Evolutionary conservation across 2,113 vertebrate genomes (phyloP), one percentile per base, ranked within the genome.

Genomic region (Circaetus gallicus): DNA sequence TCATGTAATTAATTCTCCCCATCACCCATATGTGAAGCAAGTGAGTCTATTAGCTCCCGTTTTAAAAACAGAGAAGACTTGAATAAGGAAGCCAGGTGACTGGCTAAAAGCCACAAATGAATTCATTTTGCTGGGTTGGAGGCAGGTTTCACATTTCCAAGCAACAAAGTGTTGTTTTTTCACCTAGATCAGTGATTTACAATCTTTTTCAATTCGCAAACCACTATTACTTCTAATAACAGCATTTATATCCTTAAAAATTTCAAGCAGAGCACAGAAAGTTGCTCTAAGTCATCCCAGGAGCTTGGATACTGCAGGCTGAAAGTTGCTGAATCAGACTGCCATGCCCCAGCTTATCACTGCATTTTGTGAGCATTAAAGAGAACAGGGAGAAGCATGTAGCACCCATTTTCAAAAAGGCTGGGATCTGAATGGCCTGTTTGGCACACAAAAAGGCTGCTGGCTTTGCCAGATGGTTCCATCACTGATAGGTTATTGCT

Each of bases 401-500:
- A 91, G 52, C 86, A 87, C 80, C 79, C 65, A 20, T 74, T 92
- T 90, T 50, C 69, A 78, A 56, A 78, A 94, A 71, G 38, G 52
- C 40, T 89, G 34, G 36, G 36, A 81, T 78, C 31, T 56, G 89
- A 92, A 92, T 42, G 89, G 82, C 50, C 72, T 55, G 12, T 49
- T 42, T 76, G 83, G 95, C 14, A 14, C 66, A 31, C 1, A 10
- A 76, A 89, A 82, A 94, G 45, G 40, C 70, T 87, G 52, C 81
- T 63, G 87, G 65, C 53, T 95, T 89, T 91, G 82, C 87, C 93
- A 93, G 82, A 90, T 92, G 87, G 72, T 92, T 93, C 77, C 56
- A 76, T 62, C 88, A 91, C 56, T n/a, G 36, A 89, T 13, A 94
- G 3, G 8, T 86, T 93, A 93, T 61, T 90, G 82, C 85, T 90